Evolutionary conservation across 2,797 vertebrate species (phyloP), one percentile per base, ranked within the genome.

Genomic region (Tragelaphus eurycerus): DNA sequence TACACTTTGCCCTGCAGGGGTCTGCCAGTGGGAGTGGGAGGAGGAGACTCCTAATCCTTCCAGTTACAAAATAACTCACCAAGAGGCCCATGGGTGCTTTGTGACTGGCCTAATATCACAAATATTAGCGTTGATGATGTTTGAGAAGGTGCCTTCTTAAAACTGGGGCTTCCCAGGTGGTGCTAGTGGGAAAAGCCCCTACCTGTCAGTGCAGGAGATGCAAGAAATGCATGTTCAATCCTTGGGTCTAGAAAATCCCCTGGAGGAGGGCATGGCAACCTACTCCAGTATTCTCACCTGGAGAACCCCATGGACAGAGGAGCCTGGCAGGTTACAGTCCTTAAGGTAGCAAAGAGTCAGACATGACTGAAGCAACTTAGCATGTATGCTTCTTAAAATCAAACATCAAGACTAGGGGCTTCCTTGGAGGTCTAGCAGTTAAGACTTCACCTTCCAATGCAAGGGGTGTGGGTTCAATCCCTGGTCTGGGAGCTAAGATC

Each of bases 61-160:
- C 82, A 55, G 13, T 62, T 95, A 92, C 57, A 89, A 94, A 96
- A 29, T 12, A 50, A 43, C 27, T 96, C 82, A 94, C 89, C 90
- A 57, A 87, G 13, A 87, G 89, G 88, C 60, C 96, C 93, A 31
- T 27, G 78, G 89, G 92, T 97, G 43, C 94, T 92, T 93, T 97
- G 76, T 89, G 90, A 97, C 81, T 71, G 55, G 74, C 15, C 6
- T 93, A 96, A 55, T 89, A 91, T 48, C 87, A 90, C 60, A 96
- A 94, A 50, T 50, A 34, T 92, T 93, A 95, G 50, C 21, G 88
- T 98, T 90, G 94, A 59, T 55, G 17, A 19, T 86, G 55, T 97
- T 95, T 95, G 84, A 52, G 87, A 78, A 96, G 95, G 5, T 85
- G 0, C 38, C 83, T 98, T 98, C 11, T 94, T 96, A 87, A 84